Evolutionary conservation across 2,888 invertebrate species (phyloP), one percentile per base, ranked within the genome.

Genomic region (Pelosia muscerda): DNA sequence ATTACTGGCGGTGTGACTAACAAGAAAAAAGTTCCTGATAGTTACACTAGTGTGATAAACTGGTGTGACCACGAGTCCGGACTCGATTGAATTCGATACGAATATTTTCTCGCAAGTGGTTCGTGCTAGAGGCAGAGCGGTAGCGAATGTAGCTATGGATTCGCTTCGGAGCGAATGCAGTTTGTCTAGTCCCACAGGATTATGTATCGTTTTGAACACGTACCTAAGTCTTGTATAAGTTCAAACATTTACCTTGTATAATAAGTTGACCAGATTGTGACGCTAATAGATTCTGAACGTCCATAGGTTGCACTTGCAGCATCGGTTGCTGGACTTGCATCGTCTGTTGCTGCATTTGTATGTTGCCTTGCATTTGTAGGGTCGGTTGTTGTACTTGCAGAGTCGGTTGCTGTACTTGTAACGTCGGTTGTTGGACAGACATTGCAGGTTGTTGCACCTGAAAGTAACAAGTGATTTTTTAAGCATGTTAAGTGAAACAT

Each of bases 241-340:
- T 23, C 13, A 22, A 31, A 31, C 10, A 26, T 54, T 62, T 76
- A 94, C 95, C 95, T 89, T 95, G 95, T 1, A 95, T 74, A 62
- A 95, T 93, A 31, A 95, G 81, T 77, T 95, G 95, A 53, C 94
- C 95, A 0, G 92, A 82, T 81, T 94, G 95, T 10, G 94, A 94
- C 0, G 92, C 87, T 11, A 94, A 84, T 2, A 95, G 92, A 69
- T 93, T 93, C 72, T 94, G 95, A 0, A 95, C 93, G 63, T 95
- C 95, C 94, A 95, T 94, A 0, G 93, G 92, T 65, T 94, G 94
- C 0, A 95, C 93, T 83, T 95, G 95, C 28, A 95, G 65, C 92
- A 94, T 88, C 4, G 88, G 87, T 42, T 87, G 87, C 65, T 88
- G 90, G 5, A 89, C 82, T 76, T 89, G 88, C 63, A 89, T 19